Evolutionary conservation across 1,140 invertebrate genomes (phyloP).

Genomic region (Cataglyphis hispanica): DNA sequence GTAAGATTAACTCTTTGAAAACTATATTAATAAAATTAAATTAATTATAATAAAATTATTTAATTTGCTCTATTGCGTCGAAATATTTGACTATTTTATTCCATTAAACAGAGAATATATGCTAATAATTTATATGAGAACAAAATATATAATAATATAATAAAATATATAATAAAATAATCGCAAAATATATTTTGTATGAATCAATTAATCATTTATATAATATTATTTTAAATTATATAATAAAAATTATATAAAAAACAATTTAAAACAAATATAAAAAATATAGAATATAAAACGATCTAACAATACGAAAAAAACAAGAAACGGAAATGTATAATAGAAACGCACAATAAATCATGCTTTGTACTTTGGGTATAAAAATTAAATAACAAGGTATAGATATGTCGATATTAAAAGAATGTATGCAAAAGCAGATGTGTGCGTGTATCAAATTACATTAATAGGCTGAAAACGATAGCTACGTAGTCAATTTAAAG

Average conservation of each 20-base stretch:
- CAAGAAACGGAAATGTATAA: slow-evolving; percentile 2
- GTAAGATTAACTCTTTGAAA: neutral
- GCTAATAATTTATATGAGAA: neutral
- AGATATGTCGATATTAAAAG: slow-evolving; percentile 13
- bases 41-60: neutral
- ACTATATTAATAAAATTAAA: too few species aligned
- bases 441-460: slow-evolving; percentile 28
- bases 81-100: slow-evolving; percentile 17
- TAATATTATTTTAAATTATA: neutral
- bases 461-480: slow-evolving; percentile 20
- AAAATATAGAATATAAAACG: neutral
- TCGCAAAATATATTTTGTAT: neutral
- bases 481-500: neutral
- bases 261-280: neutral
- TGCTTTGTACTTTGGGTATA: neutral
- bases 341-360: neutral
- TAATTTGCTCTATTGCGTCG: neutral
- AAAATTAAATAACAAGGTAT: slow-evolving; percentile 28
- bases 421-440: slow-evolving; percentile 27
- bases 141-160: too few species aligned
- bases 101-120: neutral
- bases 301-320: neutral
- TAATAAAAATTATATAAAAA: neutral
- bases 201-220: neutral
- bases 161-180: neutral